phyloP scores from a whole-genome alignment of 2,888 invertebrate species.

The Idaea biselata region DNA sequence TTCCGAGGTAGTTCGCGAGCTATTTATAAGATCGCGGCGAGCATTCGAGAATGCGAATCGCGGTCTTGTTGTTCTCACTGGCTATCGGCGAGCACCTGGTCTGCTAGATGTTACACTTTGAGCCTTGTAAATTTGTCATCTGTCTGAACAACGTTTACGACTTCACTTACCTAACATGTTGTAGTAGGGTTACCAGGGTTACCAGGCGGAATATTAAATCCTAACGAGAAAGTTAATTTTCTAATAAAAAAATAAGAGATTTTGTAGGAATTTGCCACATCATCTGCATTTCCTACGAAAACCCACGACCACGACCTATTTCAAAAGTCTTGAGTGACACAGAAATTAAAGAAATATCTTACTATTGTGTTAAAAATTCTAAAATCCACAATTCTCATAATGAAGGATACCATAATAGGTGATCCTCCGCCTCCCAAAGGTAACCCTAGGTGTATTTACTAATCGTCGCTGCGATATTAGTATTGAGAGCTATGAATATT shows the following conservation, averaged over 20 bases:
- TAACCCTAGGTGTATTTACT: neutral
- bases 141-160: slow-evolving; percentile 12
- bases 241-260: too few relatives aligned
- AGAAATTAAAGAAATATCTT: too few relatives aligned
- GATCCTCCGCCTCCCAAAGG: too few relatives aligned
- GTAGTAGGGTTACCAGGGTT: neutral
- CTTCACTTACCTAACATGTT: slow-evolving; percentile 7
- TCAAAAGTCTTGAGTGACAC: too few relatives aligned
- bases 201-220: too few relatives aligned
- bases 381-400: too few relatives aligned
- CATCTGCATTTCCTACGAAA: too few relatives aligned
- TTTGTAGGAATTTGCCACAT: too few relatives aligned
- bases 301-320: too few relatives aligned
- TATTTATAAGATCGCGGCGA: slow-evolving; percentile 54
- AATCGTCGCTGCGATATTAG: neutral
- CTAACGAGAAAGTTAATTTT: too few relatives aligned
- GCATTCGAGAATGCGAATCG: slow-evolving; percentile 52
- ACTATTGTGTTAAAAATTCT: too few relatives aligned
- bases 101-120: slow-evolving; percentile 22
- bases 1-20: slow-evolving; percentile 58
- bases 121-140: slow-evolving; percentile 33
- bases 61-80: slow-evolving; percentile 24
- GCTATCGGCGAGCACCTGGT: slow-evolving; percentile 24
- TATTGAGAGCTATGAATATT: neutral
- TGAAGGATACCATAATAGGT: too few relatives aligned